These are phyloP conservation scores for Porites lutea DNA, from an alignment of 64 coral and sea anemone species.

Conservation along the genomic window DNA sequence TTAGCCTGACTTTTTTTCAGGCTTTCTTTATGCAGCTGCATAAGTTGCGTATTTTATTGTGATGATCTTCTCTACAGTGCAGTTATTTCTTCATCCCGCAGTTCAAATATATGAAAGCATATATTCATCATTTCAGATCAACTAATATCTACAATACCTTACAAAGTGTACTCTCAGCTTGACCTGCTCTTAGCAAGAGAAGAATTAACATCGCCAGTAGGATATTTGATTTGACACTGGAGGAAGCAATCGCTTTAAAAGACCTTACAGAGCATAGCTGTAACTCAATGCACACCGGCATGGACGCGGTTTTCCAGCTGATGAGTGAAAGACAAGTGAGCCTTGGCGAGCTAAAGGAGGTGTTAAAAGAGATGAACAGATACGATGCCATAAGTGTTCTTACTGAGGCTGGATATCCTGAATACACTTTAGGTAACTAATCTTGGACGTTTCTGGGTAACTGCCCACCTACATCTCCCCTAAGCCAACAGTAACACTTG, in stretches of 20 bases:
- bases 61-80: too few species aligned
- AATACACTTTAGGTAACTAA: not conserved
- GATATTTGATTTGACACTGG: constrained; percentile 8
- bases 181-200: constrained; percentile 5
- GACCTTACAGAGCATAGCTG: not conserved
- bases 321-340: constrained; percentile 6
- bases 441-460: too few species aligned
- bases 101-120: too few species aligned
- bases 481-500: too few species aligned
- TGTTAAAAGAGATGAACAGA: constrained; percentile 13
- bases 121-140: constrained; percentile 2
- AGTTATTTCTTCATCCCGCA: too few species aligned
- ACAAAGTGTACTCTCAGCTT: not conserved
- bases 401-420: constrained; percentile 38
- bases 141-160: constrained; percentile 9
- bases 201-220: not conserved
- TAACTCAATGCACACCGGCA: not conserved
- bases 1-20: too few species aligned
- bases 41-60: too few species aligned
- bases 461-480: too few species aligned
- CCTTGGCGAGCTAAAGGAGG: not conserved
- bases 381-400: constrained; percentile 28
- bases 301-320: constrained; percentile 17
- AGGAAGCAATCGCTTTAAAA: not conserved
- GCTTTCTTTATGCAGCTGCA: too few species aligned